These are phyloP conservation scores for Xenopus petersii DNA, from an alignment of 2,797 vertebrate species.

Conservation along the genomic window DNA sequence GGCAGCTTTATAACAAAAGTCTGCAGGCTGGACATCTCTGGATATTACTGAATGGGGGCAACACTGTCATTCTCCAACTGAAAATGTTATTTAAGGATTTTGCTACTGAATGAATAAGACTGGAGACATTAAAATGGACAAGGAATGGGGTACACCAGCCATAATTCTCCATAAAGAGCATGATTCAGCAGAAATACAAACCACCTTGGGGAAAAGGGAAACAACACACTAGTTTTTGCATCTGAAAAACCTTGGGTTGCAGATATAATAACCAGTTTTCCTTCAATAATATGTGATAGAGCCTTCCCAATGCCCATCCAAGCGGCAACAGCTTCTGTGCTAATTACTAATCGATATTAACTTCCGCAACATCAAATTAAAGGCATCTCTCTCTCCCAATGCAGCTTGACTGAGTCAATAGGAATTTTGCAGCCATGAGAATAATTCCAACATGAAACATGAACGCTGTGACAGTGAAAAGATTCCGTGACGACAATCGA, in stretches of 20 bases:
- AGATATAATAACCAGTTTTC: neutral
- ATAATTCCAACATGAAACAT: neutral
- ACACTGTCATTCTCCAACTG: no score
- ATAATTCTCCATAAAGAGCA: no score
- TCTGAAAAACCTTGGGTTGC: neutral
- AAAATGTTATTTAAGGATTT: no score
- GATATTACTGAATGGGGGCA: no score
- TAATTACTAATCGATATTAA: conserved; percentile 4
- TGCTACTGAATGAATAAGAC: no score
- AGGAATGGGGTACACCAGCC: no score
- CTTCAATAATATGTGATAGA: conserved; percentile 5
- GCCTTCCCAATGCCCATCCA: neutral
- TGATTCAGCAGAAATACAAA: no score
- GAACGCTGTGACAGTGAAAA: neutral
- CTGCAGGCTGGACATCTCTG: no score
- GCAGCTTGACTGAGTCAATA: neutral
- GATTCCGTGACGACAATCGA: neutral
- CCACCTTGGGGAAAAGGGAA: neutral
- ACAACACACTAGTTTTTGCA: neutral
- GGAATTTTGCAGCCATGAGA: neutral
- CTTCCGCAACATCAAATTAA: conserved; percentile 7
- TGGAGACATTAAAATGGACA: no score
- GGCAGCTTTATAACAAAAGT: no score
- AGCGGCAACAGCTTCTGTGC: neutral
- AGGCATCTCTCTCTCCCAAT: neutral